These are phyloP conservation scores for Venustaconcha ellipsiformis DNA, from an alignment of 1,140 invertebrate species.

Conservation along the genomic window DNA sequence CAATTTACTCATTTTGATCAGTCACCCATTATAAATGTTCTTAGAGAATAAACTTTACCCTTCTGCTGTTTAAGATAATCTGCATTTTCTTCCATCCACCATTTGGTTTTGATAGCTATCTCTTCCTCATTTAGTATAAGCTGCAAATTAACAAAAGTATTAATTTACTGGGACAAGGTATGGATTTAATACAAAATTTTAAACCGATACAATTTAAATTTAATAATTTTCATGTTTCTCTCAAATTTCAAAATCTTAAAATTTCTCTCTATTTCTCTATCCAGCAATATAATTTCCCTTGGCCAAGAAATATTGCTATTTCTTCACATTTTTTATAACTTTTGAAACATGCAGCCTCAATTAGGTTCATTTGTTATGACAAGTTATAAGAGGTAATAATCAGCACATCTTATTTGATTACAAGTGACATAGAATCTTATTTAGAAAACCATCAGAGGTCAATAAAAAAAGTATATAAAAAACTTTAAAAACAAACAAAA, in stretches of 20 bases:
- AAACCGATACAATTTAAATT: too few relatives aligned
- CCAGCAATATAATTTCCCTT: conserved; percentile 8
- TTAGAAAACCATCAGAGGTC: too few relatives aligned
- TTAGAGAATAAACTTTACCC: conserved; percentile 70
- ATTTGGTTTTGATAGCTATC: conserved; percentile 79
- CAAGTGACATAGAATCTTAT: too few relatives aligned
- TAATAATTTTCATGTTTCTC: too few relatives aligned
- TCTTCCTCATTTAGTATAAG: conserved; percentile 89
- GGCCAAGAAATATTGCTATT: background rate
- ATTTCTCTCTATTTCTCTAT: background rate
- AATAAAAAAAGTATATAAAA: background rate
- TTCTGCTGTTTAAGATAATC: conserved; percentile 86
- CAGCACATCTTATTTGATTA: too few relatives aligned
- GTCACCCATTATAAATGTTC: background rate
- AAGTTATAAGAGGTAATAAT: too few relatives aligned
- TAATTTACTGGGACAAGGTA: background rate
- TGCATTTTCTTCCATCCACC: conserved; percentile 89
- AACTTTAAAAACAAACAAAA: background rate
- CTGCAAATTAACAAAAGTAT: conserved; percentile 36
- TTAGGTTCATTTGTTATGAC: too few relatives aligned
- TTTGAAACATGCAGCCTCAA: too few relatives aligned
- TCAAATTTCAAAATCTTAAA: background rate
- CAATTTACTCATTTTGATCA: background rate
- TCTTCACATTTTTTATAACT: too few relatives aligned
- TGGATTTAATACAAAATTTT: too few relatives aligned